Conservation (phyloP, 2,113 vertebrate species). For the Pantherophis guttatus region DNA sequence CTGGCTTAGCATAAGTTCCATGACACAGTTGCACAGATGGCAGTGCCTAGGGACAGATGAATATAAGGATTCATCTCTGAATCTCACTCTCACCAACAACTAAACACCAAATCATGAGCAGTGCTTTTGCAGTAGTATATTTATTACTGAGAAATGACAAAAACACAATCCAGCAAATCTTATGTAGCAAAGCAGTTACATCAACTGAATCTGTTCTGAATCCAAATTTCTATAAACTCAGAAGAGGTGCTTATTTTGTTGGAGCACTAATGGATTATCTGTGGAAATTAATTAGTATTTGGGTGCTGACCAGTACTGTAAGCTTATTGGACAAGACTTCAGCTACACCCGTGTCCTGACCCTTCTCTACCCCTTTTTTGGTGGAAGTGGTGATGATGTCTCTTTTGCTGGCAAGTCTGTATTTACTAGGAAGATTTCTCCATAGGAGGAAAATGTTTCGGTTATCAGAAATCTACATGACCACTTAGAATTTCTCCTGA, state of each 20-base stretch:
- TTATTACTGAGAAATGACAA: neutral
- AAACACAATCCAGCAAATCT: neutral
- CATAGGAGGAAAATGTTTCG: neutral
- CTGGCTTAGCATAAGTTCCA: neutral
- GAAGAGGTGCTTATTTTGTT: neutral
- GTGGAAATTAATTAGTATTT: neutral
- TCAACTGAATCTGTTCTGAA: neutral
- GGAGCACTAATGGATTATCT: neutral
- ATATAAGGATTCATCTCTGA: neutral
- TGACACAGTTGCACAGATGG: neutral
- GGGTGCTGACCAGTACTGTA: neutral
- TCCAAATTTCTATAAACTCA: neutral
- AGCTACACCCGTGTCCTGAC: neutral
- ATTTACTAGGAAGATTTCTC: neutral
- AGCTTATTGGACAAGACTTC: neutral
- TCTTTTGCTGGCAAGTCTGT: neutral
- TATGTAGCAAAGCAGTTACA: neutral
- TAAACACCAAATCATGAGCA: neutral
- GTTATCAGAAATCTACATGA: neutral
- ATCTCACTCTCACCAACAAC: neutral
- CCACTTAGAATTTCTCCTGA: neutral
- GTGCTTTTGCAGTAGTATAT: neutral
- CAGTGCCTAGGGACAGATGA: neutral
- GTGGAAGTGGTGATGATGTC: neutral
- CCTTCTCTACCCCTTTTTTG: neutral